Evolutionary conservation across 30 jellyfish, hydroid and myxozoan species (phyloP).

Genomic region (Pelagia noctiluca): DNA sequence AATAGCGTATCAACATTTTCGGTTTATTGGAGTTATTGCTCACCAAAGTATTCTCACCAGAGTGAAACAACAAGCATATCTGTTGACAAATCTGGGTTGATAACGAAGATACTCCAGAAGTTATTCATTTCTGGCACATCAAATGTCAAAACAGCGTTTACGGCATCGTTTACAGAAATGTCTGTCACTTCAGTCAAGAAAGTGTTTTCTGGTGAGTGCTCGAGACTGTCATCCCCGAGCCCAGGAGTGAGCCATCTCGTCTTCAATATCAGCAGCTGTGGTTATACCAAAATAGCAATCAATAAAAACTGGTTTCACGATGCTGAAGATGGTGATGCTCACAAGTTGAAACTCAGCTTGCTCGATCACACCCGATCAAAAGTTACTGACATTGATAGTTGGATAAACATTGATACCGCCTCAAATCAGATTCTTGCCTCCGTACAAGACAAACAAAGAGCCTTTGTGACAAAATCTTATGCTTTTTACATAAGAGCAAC

Average conservation of each 20-base stretch:
- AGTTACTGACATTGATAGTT: constrained; percentile 28
- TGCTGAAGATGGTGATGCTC: constrained; percentile 79
- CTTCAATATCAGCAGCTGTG: constrained; percentile 47
- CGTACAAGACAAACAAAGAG: constrained; percentile 61
- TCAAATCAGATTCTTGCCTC: constrained; percentile 44
- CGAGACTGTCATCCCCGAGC: constrained; percentile 70
- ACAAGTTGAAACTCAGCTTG: constrained; percentile 19
- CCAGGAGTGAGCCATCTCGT: constrained; percentile 17
- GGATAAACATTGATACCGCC: constrained; percentile 57
- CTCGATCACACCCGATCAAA: constrained; percentile 1
- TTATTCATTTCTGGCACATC: constrained; percentile 63
- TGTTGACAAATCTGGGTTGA: constrained; percentile 64
- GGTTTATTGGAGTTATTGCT: constrained; percentile 81
- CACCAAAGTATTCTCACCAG: constrained; percentile 37
- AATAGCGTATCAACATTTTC: constrained; percentile 42
- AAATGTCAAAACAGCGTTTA: constrained; percentile 47
- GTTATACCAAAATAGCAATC: constrained; percentile 37
- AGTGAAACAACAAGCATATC: neutral
- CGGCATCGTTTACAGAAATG: constrained; percentile 54
- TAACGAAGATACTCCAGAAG: constrained; percentile 55
- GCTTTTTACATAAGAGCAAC: constrained; percentile 64
- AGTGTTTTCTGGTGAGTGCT: constrained; percentile 58
- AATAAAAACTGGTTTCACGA: constrained; percentile 67
- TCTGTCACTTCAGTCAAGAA: constrained; percentile 36
- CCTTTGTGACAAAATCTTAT: neutral